phyloP scores from a whole-genome alignment of 2,888 invertebrate genomes.

The Archips xylosteana region DNA sequence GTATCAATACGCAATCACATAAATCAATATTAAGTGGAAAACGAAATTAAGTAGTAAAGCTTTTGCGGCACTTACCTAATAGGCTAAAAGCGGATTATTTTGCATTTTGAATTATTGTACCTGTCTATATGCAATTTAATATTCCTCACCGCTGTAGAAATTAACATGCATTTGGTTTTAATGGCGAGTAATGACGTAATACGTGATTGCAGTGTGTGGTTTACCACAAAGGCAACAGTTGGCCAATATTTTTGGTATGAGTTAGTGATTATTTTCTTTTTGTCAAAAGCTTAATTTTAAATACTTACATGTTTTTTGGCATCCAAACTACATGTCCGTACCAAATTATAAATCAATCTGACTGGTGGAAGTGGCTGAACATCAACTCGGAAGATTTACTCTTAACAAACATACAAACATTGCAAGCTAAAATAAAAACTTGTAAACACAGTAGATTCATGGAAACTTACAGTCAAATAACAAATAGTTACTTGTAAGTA shows the following conservation, averaged over 20 bases:
- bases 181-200: slow-evolving; percentile 2
- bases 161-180: background rate
- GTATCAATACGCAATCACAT: background rate
- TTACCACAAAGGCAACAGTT: background rate
- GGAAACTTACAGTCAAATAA: no score
- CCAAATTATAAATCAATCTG: no score
- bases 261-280: no score
- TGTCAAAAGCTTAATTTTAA: no score
- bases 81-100: slow-evolving; percentile 1
- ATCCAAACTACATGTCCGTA: no score
- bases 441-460: background rate
- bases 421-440: background rate
- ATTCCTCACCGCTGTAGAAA: background rate
- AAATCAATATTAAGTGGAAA: slow-evolving; percentile 1
- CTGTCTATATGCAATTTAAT: background rate
- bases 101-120: background rate
- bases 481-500: no score
- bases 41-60: background rate
- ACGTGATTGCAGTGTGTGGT: background rate
- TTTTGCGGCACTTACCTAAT: slow-evolving; percentile 4
- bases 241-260: background rate
- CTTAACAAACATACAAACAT: no score
- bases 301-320: no score
- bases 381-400: no score
- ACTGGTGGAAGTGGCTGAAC: no score